phyloP scores from a whole-genome alignment of 2,888 invertebrate genomes.

The Thysanoteuthis rhombus region DNA sequence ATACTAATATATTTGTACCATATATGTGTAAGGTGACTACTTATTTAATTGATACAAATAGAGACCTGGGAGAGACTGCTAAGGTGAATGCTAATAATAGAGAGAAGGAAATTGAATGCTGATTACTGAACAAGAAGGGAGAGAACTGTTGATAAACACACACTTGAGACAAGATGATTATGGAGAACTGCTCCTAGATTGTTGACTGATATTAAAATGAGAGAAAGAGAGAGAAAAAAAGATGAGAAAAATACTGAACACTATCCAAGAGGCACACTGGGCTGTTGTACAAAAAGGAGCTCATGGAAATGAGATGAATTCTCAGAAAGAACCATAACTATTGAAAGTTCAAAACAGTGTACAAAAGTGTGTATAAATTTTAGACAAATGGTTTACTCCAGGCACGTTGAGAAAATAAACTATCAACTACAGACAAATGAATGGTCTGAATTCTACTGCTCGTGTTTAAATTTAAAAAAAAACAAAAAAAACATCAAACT shows the following conservation, averaged over 20 bases:
- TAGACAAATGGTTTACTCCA: background rate
- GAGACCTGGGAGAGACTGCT: no score
- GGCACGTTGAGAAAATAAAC: background rate
- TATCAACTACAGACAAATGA: background rate
- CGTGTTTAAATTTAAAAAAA: background rate
- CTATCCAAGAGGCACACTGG: background rate
- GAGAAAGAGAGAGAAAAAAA: background rate
- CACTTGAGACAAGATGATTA: no score
- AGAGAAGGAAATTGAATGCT: no score
- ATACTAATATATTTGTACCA: background rate
- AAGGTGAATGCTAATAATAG: no score
- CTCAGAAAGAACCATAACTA: background rate
- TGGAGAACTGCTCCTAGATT: no score
- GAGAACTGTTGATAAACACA: background rate
- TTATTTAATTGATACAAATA: no score
- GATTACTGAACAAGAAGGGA: background rate
- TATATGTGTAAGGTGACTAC: background rate
- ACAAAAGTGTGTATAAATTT: background rate
- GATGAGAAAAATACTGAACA: background rate
- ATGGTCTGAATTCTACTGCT: background rate
- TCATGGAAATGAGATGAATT: background rate
- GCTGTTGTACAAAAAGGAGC: background rate
- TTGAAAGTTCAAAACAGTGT: background rate
- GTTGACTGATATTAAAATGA: background rate
- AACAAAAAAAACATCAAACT: background rate